A percentile compares a stretch with the other conserved stretches of the same genome.
phyloP scores from a whole-genome alignment of 2,888 invertebrate genomes.

The Pandemis cinnamomeana region DNA sequence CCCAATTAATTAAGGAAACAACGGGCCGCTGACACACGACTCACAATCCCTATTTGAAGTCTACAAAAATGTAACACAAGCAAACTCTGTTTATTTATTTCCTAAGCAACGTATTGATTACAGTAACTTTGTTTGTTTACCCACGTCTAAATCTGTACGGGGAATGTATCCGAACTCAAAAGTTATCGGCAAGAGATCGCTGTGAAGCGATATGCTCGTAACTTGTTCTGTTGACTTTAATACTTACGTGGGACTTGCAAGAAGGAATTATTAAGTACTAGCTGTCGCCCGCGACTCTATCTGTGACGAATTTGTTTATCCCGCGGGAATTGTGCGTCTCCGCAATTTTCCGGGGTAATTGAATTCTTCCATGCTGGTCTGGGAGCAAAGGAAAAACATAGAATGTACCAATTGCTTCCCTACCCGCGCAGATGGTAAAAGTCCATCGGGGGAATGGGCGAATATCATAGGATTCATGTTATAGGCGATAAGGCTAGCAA shows the following conservation, averaged over 20 bases:
- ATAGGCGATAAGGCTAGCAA: too few relatives aligned
- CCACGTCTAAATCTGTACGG: background rate
- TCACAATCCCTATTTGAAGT: constrained; percentile 2
- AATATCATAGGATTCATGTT: too few relatives aligned
- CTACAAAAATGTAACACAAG: background rate
- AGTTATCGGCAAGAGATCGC: constrained; percentile 4
- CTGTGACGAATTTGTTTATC: too few relatives aligned
- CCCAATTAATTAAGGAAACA: background rate
- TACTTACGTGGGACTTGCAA: background rate
- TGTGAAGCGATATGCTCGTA: background rate
- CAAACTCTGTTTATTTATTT: background rate
- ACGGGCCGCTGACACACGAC: background rate
- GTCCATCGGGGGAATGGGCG: too few relatives aligned
- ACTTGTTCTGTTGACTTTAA: constrained; percentile 1
- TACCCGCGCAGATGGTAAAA: too few relatives aligned
- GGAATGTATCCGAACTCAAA: background rate
- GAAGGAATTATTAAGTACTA: background rate
- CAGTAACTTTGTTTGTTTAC: constrained; percentile 1
- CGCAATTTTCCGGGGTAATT: too few relatives aligned
- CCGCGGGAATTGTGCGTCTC: too few relatives aligned
- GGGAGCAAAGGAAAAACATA: too few relatives aligned
- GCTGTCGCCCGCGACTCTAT: too few relatives aligned
- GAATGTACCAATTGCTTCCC: too few relatives aligned
- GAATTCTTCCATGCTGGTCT: too few relatives aligned
- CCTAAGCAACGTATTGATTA: background rate